These are phyloP conservation scores for Craseonycteris thonglongyai DNA, from an alignment of 2,113 vertebrate genomes.

Conservation along the genomic window DNA sequence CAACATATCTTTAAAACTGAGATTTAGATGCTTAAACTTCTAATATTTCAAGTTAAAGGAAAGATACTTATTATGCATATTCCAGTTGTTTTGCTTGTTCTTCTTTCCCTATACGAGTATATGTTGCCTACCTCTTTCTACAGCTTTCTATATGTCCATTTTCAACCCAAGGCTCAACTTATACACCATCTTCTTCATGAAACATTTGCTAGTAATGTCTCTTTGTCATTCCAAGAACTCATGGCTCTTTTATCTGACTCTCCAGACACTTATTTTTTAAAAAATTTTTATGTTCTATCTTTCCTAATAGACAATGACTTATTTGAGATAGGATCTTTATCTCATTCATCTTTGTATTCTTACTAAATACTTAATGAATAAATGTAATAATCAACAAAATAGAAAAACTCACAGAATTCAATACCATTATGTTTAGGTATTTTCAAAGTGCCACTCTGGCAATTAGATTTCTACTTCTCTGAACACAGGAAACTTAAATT, in stretches of 20 bases:
- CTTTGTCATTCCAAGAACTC: neutral
- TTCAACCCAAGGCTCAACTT: neutral
- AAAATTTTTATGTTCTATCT: neutral
- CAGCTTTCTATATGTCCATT: neutral
- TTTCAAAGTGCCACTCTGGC: neutral
- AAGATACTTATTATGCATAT: neutral
- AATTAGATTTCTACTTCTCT: neutral
- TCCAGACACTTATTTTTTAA: neutral
- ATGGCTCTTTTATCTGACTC: neutral
- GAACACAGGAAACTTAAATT: neutral
- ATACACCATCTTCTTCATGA: neutral
- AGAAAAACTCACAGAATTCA: neutral
- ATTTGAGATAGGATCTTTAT: neutral
- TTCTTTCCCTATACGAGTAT: neutral
- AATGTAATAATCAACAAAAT: conserved; percentile 7
- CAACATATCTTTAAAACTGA: no score
- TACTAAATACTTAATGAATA: neutral
- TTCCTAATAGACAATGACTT: conserved; percentile 14
- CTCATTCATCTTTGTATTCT: neutral
- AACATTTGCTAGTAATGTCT: neutral
- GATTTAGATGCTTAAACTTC: no score
- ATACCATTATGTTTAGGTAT: neutral
- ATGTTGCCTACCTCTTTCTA: neutral
- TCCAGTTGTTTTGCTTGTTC: neutral
- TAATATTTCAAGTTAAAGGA: no score